phyloP scores from a whole-genome alignment of 2,113 vertebrate species.

The Spheniscus mendiculus region DNA sequence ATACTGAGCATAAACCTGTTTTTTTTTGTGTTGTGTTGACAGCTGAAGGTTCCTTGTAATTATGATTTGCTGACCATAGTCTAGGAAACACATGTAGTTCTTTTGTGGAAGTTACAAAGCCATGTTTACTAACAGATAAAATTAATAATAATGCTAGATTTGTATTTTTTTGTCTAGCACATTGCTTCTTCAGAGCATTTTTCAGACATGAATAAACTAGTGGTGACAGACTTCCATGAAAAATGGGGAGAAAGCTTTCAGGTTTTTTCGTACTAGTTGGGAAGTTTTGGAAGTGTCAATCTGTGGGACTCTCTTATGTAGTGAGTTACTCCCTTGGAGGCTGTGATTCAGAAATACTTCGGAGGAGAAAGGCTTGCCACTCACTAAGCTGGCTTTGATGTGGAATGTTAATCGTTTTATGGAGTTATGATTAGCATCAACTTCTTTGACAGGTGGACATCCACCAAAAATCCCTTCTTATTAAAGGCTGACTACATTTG shows the following conservation, averaged over 20 bases:
- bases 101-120: neutral
- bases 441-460: neutral
- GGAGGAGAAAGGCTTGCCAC: neutral
- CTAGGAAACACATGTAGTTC: neutral
- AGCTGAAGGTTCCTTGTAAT: neutral
- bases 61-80: neutral
- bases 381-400: neutral
- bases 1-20: neutral
- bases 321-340: slow-evolving; percentile 21
- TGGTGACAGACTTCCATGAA: neutral
- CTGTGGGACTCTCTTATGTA: neutral
- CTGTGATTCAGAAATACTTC: slow-evolving; percentile 24
- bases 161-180: neutral
- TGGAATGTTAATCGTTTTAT: neutral
- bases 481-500: neutral
- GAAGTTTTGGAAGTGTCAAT: neutral
- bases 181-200: neutral
- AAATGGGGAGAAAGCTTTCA: neutral
- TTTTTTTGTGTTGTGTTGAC: neutral
- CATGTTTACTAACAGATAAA: neutral
- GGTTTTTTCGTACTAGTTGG: neutral
- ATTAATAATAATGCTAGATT: neutral
- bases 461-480: neutral
- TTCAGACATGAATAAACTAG: neutral
- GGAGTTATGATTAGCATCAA: neutral